Base-by-base conservation (phyloP, 2,113 vertebrate genomes). In the Laterallus jamaicensis region DNA sequence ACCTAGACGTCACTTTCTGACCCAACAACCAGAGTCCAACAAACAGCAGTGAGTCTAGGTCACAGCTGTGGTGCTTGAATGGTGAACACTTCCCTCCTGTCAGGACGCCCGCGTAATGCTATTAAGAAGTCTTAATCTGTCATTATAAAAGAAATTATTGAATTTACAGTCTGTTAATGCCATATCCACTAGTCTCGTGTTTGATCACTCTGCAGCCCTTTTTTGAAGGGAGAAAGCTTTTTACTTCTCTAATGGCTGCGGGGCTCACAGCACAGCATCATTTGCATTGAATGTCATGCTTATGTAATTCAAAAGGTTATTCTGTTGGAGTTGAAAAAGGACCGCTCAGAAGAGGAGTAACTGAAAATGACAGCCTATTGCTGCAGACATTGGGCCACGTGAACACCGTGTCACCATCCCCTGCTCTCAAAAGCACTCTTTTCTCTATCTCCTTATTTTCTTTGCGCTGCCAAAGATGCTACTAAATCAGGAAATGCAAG, bases 281-380 rank as follows among this genome's bases (percentile, higher is more conserved):
- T 92, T 96, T 85, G 85, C 92, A 94, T 86, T 79, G 83, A 91
- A 90, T 93, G 95, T 47, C 90, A 92, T 10, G 50, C 56, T 96
- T 93, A 95, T 89, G 94, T 92, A 91, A 92, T 88, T 94, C 89
- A 88, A 81, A 93, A 96, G 77, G 86, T 95, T 94, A 84, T 91
- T 95, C 77, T 82, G 86, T 60, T 85, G 68, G 81, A 86, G 64
- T 55, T 92, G 62, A 92, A 94, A 82, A 94, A 94, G 95, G 76
- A 60, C 52, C 2, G 5, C 47, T 93, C 8, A 5, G 44, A 91
- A 92, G 69, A 89, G 84, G 90, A 49, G 50, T 90, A 95, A 93
- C 62, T 19, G 31, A 70, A 97, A 91, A 90, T 75, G 70, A 94
- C 91, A 90, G 85, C 20, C 77, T 59, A 6, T 44, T 95, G 59